These are phyloP conservation scores for Podarcis lilfordi DNA, from an alignment of 2,797 vertebrate species.

Conservation along the genomic window DNA sequence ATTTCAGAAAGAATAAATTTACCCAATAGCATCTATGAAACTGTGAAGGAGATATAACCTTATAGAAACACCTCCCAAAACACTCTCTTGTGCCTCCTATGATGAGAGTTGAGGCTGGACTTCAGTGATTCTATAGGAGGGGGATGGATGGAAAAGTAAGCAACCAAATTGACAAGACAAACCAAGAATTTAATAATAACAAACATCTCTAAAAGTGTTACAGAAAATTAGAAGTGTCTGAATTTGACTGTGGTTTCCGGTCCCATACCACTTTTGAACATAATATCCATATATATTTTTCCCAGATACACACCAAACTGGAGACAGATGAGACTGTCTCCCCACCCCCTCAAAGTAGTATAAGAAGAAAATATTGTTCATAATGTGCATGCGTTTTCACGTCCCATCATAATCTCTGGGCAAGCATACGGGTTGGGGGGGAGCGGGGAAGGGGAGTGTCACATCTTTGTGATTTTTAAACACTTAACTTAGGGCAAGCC, in stretches of 20 bases:
- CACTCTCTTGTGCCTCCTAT: not conserved
- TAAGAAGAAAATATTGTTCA: not conserved
- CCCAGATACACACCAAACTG: not conserved
- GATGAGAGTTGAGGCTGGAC: not conserved
- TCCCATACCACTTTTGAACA: not conserved
- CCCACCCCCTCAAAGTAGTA: not conserved
- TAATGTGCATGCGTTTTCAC: not conserved
- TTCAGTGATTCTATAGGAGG: not conserved
- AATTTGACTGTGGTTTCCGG: not conserved
- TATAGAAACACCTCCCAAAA: not conserved
- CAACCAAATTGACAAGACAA: not conserved
- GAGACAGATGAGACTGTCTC: not conserved
- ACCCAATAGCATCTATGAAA: not conserved
- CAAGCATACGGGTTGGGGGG: not conserved
- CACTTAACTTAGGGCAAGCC: not conserved
- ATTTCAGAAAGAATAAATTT: not conserved
- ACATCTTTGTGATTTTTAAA: not conserved
- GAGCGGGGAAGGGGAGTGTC: not conserved
- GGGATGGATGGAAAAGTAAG: not conserved
- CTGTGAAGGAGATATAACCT: not conserved
- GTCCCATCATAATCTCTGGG: not conserved
- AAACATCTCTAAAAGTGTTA: not conserved
- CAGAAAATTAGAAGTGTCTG: not conserved
- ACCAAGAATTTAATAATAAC: not conserved
- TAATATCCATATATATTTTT: not conserved